phyloP scores from a whole-genome alignment of 2,113 vertebrate genomes.

The Prinia subflava region DNA sequence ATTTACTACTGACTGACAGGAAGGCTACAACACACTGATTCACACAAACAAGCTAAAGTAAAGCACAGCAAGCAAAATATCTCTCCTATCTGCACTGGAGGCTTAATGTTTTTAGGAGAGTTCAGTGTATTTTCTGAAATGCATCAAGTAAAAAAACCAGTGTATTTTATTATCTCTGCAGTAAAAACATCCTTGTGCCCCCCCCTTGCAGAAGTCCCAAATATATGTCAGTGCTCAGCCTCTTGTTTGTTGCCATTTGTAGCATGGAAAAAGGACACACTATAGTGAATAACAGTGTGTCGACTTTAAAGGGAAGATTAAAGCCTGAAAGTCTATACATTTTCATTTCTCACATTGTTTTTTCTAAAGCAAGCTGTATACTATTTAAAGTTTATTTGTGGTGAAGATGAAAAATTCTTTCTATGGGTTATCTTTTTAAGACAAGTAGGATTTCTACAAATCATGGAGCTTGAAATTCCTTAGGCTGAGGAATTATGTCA shows the following conservation, averaged over 20 bases:
- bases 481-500: slow-evolving; percentile 34
- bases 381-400: background rate
- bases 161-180: background rate
- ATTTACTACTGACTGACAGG: background rate
- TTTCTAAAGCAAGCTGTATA: background rate
- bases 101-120: background rate
- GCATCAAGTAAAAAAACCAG: background rate
- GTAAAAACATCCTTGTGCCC: background rate
- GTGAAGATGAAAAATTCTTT: background rate
- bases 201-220: background rate
- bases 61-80: background rate
- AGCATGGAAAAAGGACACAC: background rate
- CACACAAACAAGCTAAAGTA: background rate
- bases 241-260: background rate
- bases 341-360: background rate
- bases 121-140: background rate
- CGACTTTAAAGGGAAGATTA: background rate
- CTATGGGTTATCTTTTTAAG: background rate
- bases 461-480: background rate
- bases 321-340: background rate
- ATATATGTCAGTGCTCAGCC: background rate
- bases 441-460: slow-evolving; percentile 11
- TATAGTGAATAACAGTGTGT: background rate
- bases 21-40: background rate
- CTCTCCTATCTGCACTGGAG: background rate